phyloP scores from a whole-genome alignment of 1,140 invertebrate species.

The Oppia nitens region DNA sequence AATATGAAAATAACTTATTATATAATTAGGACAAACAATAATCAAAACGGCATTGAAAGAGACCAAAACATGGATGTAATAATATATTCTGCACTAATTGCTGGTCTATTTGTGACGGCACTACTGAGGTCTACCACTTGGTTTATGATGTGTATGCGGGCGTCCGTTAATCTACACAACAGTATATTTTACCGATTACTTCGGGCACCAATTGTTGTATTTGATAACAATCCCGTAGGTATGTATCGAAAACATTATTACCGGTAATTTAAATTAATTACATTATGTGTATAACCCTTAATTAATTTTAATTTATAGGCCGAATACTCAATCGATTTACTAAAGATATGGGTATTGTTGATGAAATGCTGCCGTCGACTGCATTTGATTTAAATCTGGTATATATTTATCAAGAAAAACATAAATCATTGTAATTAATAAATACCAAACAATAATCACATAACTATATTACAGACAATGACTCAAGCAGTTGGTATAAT shows the following conservation, averaged over 20 bases:
- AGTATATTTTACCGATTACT: conserved; percentile 62
- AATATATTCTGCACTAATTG: conserved; percentile 29
- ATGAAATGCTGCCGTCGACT: conserved; percentile 43
- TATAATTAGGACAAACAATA: conserved; percentile 5
- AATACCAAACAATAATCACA: too few species aligned
- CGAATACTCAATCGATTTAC: conserved; percentile 22
- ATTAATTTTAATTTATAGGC: conserved; percentile 9
- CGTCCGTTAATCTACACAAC: conserved; percentile 61
- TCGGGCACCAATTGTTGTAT: conserved; percentile 64
- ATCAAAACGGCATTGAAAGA: not conserved
- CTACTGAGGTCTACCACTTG: conserved; percentile 46
- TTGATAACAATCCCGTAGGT: conserved; percentile 60
- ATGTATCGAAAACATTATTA: not conserved
- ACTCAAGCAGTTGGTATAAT: conserved; percentile 8
- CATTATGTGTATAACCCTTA: not conserved
- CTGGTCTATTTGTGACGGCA: conserved; percentile 27
- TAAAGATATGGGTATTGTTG: conserved; percentile 20
- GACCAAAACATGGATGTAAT: conserved; percentile 11
- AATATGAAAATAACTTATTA: not conserved
- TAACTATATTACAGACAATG: conserved; percentile 34
- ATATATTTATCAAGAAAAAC: conserved; percentile 29
- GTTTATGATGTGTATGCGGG: conserved; percentile 54
- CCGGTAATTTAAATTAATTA: not conserved
- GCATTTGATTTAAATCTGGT: conserved; percentile 52
- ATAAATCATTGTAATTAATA: not conserved